Conservation (phyloP, 1,140 invertebrate species). For the Pseudobourletiella spinata region DNA sequence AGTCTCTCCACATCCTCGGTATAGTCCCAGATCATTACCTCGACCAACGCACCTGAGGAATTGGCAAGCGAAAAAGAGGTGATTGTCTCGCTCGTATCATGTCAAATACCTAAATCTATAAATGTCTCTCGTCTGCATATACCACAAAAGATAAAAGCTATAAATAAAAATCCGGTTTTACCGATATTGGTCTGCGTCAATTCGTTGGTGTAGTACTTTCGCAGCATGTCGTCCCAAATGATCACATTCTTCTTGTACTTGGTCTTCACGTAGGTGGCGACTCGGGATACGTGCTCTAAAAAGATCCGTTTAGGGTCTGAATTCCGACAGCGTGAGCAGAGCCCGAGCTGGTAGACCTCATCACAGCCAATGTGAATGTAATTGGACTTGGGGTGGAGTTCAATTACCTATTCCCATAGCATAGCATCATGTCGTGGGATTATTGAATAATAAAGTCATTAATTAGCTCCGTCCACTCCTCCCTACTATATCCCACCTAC, state of each 20-base stretch:
- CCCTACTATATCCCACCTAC: too few relatives aligned
- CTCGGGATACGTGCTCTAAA: slow-evolving; percentile 46
- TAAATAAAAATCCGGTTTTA: too few relatives aligned
- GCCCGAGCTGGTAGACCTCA: slow-evolving; percentile 55
- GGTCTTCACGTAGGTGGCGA: slow-evolving; percentile 57
- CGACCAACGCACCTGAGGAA: slow-evolving; percentile 4
- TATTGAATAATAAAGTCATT: not conserved
- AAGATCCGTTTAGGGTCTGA: slow-evolving; percentile 43
- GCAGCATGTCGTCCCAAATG: slow-evolving; percentile 51
- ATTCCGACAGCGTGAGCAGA: slow-evolving; percentile 43
- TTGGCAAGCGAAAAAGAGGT: too few relatives aligned
- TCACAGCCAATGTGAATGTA: slow-evolving; percentile 73
- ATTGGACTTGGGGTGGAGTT: slow-evolving; percentile 42
- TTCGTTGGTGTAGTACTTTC: slow-evolving; percentile 27
- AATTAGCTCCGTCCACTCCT: not conserved
- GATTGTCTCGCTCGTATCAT: too few relatives aligned
- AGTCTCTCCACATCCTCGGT: slow-evolving; percentile 29
- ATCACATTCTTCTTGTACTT: slow-evolving; percentile 50
- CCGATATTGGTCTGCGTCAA: slow-evolving; percentile 17
- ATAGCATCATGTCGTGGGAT: not conserved
- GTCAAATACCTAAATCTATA: too few relatives aligned
- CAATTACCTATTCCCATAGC: slow-evolving; percentile 16
- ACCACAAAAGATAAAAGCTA: too few relatives aligned
- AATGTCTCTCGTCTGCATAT: too few relatives aligned
- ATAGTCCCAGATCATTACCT: slow-evolving; percentile 31